These are phyloP conservation scores for Chamaetylas fuelleborni DNA, from an alignment of 2,113 vertebrate species.

Conservation along the genomic window DNA sequence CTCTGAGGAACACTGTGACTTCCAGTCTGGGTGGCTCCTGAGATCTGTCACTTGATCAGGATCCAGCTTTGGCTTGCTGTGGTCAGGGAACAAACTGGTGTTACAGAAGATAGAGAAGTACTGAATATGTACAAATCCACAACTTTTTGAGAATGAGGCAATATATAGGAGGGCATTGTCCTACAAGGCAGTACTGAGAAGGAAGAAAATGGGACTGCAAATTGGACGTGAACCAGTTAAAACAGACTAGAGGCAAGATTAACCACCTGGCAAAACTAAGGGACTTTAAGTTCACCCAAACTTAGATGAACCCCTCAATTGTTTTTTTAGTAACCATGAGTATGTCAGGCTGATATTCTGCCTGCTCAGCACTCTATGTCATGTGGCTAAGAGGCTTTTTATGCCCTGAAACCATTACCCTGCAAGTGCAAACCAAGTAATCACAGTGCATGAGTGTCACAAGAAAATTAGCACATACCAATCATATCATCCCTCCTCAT, in stretches of 20 bases:
- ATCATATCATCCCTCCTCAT: neutral
- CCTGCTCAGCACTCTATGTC: neutral
- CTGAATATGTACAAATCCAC: neutral
- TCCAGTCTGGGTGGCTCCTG: neutral
- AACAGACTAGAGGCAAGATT: neutral
- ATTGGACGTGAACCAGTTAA: neutral
- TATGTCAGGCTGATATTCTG: neutral
- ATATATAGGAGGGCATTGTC: neutral
- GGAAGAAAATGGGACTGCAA: neutral
- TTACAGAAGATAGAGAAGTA: neutral
- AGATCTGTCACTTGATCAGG: neutral
- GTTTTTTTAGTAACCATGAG: neutral
- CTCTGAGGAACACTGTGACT: neutral
- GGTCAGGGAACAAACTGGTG: neutral
- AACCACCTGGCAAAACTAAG: neutral
- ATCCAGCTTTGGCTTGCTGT: neutral
- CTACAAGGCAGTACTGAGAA: neutral
- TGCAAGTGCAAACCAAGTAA: neutral
- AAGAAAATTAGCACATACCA: neutral
- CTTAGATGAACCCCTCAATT: neutral
- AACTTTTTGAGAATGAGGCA: neutral
- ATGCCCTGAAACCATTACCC: neutral
- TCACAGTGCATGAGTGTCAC: neutral
- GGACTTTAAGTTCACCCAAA: neutral
- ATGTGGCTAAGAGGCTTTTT: neutral